Conservation (phyloP, 2,113 vertebrate genomes). For the Acrocephalus arundinaceus region DNA sequence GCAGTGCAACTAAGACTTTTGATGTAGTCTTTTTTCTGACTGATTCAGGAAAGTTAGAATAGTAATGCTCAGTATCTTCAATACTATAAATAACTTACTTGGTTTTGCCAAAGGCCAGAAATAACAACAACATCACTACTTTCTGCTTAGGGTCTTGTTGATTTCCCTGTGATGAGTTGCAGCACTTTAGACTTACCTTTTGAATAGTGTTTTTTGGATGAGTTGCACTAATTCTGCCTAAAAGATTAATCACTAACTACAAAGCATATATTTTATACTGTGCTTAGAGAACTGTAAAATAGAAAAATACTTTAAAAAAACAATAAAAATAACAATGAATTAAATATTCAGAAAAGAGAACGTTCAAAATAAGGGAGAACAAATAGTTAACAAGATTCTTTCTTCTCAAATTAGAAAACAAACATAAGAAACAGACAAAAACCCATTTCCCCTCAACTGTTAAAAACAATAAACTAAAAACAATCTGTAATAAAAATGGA, state of each 20-base stretch:
- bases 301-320: not conserved
- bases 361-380: not conserved
- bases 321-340: not conserved
- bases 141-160: not conserved
- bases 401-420: not conserved
- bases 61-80: not conserved
- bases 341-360: not conserved
- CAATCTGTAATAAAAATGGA: not conserved
- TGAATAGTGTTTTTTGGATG: not conserved
- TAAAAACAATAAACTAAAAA: not conserved
- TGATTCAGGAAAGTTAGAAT: not conserved
- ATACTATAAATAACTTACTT: not conserved
- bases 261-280: not conserved
- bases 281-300: not conserved
- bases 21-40: not conserved
- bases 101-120: not conserved
- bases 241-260: not conserved
- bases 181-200: not conserved
- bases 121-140: not conserved
- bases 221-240: not conserved
- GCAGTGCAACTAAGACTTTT: not conserved
- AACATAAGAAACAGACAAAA: not conserved
- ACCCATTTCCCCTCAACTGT: accelerated
- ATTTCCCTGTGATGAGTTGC: not conserved
- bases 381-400: not conserved